These are phyloP conservation scores for Fistularia tabacaria DNA, from an alignment of 2,797 vertebrate species.

Conservation along the genomic window DNA sequence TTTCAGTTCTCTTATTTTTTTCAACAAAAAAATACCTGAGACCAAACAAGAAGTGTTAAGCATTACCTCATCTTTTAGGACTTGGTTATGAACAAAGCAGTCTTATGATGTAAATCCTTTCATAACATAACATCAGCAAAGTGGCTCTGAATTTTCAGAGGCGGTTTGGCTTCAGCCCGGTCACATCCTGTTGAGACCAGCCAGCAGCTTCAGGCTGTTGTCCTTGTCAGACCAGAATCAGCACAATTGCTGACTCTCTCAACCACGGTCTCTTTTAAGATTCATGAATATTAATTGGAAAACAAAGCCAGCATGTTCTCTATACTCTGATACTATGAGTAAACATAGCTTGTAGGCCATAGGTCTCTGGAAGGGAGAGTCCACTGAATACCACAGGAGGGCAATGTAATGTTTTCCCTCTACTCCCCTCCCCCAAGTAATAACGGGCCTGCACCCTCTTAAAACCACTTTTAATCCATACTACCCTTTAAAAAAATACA, in stretches of 20 bases:
- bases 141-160: conserved; percentile 33
- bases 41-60: no score
- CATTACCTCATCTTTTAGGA: background rate
- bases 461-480: no score
- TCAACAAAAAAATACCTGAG: no score
- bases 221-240: conserved; percentile 54
- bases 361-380: background rate
- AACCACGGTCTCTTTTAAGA: conserved; percentile 1
- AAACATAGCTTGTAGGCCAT: conserved; percentile 1
- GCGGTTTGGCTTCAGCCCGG: conserved; percentile 45
- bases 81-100: conserved; percentile 20
- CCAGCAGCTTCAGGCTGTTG: conserved; percentile 33
- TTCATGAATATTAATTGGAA: conserved; percentile 7
- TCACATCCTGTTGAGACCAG: conserved; percentile 57
- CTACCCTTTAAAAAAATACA: no score
- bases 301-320: background rate
- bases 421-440: no score
- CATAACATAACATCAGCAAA: conserved; percentile 27
- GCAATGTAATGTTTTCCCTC: conserved; percentile 33
- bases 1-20: no score
- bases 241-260: conserved; percentile 22
- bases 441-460: no score
- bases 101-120: conserved; percentile 2
- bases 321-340: background rate
- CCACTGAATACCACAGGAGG: conserved; percentile 51